Conservation (phyloP, 2,797 vertebrate species). For the Bovichtus diacanthus region DNA sequence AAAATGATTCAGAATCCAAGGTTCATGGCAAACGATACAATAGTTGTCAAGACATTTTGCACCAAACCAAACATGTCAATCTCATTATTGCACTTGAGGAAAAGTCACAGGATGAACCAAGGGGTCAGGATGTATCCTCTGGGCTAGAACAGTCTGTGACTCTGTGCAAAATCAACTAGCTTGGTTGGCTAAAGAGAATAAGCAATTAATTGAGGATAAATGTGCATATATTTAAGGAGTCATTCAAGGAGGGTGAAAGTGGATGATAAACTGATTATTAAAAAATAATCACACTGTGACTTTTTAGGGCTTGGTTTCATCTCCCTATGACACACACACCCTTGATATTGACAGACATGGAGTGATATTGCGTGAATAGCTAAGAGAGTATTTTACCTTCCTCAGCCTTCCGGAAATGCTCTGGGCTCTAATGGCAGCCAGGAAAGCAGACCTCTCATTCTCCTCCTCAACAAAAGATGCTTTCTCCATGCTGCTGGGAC, state of each 20-base stretch:
- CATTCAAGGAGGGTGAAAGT: not conserved
- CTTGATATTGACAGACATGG: constrained; percentile 6
- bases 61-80: not conserved
- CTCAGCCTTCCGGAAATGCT: constrained; percentile 84
- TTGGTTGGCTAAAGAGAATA: not conserved
- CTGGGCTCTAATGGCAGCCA: constrained; percentile 92
- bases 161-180: not conserved
- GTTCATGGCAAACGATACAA: too few relatives aligned
- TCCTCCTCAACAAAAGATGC: constrained; percentile 79
- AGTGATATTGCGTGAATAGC: not conserved
- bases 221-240: not conserved
- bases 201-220: not conserved
- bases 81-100: not conserved
- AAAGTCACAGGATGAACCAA: not conserved
- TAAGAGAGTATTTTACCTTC: constrained; percentile 84
- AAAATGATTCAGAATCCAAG: too few relatives aligned
- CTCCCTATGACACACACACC: not conserved
- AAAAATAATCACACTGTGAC: constrained; percentile 7
- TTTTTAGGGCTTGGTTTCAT: not conserved
- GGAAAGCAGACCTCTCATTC: constrained; percentile 89
- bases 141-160: not conserved
- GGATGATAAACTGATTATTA: not conserved
- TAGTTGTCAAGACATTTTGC: not conserved
- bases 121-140: not conserved
- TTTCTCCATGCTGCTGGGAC: constrained; percentile 74